Conservation (phyloP, 2,888 invertebrate genomes). For the Tachina grossa region DNA sequence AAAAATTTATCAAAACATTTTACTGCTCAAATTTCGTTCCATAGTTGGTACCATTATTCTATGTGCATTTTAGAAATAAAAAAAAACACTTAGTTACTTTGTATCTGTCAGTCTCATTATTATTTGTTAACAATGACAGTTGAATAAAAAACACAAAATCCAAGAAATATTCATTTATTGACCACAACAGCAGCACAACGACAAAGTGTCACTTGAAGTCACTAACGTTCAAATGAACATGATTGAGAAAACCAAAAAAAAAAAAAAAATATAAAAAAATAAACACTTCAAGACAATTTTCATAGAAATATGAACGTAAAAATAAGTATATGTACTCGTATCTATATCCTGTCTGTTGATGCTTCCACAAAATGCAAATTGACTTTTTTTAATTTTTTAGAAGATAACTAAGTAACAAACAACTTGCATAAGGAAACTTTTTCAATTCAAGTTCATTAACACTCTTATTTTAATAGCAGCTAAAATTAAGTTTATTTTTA, state of each 20-base stretch:
- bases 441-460: slow-evolving; percentile 1
- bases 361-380: neutral
- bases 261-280: neutral
- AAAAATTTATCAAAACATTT: neutral
- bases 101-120: slow-evolving; percentile 30
- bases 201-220: slow-evolving; percentile 43
- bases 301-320: neutral
- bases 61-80: neutral
- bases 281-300: neutral
- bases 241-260: slow-evolving; percentile 36
- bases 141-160: slow-evolving; percentile 38
- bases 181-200: slow-evolving; percentile 48
- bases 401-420: neutral
- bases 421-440: neutral
- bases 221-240: slow-evolving; percentile 24
- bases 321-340: neutral
- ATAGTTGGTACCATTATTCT: slow-evolving; percentile 4
- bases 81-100: neutral
- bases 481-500: neutral
- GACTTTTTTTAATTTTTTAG: neutral
- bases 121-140: slow-evolving; percentile 58
- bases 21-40: neutral
- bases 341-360: neutral
- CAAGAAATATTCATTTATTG: slow-evolving; percentile 35
- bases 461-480: slow-evolving; percentile 12